Conservation (phyloP, 2,113 vertebrate genomes). For the Amblyopsis rosae region DNA sequence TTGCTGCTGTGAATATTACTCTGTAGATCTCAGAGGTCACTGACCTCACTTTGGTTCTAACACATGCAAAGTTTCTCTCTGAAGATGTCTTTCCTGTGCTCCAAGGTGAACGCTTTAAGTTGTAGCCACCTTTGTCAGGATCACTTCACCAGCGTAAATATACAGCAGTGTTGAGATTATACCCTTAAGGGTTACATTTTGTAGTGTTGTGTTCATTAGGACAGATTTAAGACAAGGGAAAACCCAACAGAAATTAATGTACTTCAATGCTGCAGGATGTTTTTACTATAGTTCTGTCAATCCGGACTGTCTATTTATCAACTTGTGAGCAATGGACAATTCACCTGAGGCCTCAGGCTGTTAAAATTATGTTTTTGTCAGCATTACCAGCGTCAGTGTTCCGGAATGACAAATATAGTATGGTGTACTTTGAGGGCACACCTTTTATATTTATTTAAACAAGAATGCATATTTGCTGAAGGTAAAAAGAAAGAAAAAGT, state of each 20-base stretch:
- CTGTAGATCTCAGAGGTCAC: slow-evolving; percentile 22
- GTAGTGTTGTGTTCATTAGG: slow-evolving; percentile 28
- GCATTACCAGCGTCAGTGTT: too few relatives aligned
- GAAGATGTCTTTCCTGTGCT: slow-evolving; percentile 7
- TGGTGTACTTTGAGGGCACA: too few relatives aligned
- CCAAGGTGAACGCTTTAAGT: background rate
- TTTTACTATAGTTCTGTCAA: too few relatives aligned
- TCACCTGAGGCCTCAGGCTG: too few relatives aligned
- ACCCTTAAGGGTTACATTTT: slow-evolving; percentile 20
- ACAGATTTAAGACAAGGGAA: slow-evolving; percentile 24
- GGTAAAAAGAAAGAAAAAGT: background rate
- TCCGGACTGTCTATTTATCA: too few relatives aligned
- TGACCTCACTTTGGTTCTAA: slow-evolving; percentile 38
- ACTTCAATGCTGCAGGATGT: slow-evolving; percentile 31
- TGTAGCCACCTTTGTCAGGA: slow-evolving; percentile 1
- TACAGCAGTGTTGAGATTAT: slow-evolving; percentile 20
- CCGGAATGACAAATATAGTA: too few relatives aligned
- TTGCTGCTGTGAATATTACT: slow-evolving; percentile 32
- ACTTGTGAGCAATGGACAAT: too few relatives aligned
- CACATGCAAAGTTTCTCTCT: slow-evolving; percentile 25
- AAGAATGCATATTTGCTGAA: too few relatives aligned
- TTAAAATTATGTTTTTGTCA: too few relatives aligned
- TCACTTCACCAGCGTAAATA: slow-evolving; percentile 10
- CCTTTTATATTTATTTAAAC: too few relatives aligned
- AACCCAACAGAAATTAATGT: slow-evolving; percentile 38